Evolutionary conservation across 2,113 vertebrate species (phyloP).

Genomic region (Fulica atra): DNA sequence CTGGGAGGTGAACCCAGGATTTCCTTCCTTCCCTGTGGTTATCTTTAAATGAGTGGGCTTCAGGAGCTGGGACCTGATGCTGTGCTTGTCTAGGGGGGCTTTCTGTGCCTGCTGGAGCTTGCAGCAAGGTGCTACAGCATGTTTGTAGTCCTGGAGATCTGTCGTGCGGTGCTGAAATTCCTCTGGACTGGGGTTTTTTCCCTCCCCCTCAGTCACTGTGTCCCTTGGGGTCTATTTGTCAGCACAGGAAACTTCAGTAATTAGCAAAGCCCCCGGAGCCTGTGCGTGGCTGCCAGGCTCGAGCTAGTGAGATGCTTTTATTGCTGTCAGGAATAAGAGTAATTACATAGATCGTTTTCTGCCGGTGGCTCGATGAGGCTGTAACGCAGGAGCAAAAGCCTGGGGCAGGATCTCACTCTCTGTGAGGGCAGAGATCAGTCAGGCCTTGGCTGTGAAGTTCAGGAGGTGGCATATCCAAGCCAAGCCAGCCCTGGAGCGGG

Average conservation of each 20-base stretch:
- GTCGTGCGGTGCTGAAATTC: neutral
- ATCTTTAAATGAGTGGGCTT: neutral
- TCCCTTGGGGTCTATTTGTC: neutral
- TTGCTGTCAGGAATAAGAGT: no score
- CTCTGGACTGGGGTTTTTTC: neutral
- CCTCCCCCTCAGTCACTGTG: neutral
- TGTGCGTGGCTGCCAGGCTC: no score
- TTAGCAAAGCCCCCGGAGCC: neutral
- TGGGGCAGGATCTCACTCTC: neutral
- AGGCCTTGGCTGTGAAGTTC: neutral
- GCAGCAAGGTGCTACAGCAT: neutral
- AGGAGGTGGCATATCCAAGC: neutral
- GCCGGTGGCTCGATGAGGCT: no score
- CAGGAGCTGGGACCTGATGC: neutral
- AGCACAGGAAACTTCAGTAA: neutral
- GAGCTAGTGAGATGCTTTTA: no score
- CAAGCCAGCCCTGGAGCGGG: neutral
- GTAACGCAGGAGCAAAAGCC: neutral
- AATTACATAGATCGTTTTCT: no score
- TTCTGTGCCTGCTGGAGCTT: neutral
- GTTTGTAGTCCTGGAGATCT: neutral
- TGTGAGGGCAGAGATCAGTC: neutral
- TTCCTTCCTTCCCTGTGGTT: neutral
- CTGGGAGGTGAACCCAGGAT: neutral
- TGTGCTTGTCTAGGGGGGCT: neutral